Evolutionary conservation across 2,797 vertebrate species (phyloP), one percentile per base, ranked within the genome.

Genomic region (Cossypha caffra): DNA sequence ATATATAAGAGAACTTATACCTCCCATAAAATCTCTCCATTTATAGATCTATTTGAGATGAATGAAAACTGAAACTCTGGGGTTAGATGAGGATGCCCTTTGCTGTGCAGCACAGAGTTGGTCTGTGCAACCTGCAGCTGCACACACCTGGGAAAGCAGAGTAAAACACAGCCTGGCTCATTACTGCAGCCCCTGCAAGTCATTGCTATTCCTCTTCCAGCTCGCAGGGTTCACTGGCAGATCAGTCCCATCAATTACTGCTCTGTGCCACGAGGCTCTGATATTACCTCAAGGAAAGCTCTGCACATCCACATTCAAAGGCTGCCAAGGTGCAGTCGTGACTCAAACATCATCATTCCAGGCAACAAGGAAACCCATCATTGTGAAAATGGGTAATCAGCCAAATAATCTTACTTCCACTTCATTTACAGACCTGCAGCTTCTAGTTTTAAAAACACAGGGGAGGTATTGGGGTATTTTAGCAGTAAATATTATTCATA

Each of bases 331-430:
- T 58, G 92, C 90, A 96, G 90, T 80, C 24, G 33, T 82, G 86
- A 81, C 42, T 97, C 78, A 67, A 86, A 78, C 93, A 64, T 81
- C 69, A 84, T 79, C 63, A 66, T 85, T 54, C 38, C 78, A 77
- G 14, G 24, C 77, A 88, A 57, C 47, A 57, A 40, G 87, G 85
- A 93, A 92, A 94, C 77, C 80, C 25, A 88, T 86, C 79, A 71
- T 84, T 48, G 80, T 50, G 82, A 43, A 93, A 96, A 96, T 31
- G 92, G 67, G 80, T 90, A 83, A 94, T 83, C 96, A 97, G 88
- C 68, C 93, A 85, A 84, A 85, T 80, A 72, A 97, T 91, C 80
- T 35, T 42, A 42, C 35, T 10, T 62, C 61, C 58, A 25, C 82
- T 89, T 88, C 75, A 91, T 72, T 77, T 91, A 45, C 51, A 90